Base-by-base conservation (phyloP, 2,797 vertebrate species). In the Sebastes kiyomatsui region DNA sequence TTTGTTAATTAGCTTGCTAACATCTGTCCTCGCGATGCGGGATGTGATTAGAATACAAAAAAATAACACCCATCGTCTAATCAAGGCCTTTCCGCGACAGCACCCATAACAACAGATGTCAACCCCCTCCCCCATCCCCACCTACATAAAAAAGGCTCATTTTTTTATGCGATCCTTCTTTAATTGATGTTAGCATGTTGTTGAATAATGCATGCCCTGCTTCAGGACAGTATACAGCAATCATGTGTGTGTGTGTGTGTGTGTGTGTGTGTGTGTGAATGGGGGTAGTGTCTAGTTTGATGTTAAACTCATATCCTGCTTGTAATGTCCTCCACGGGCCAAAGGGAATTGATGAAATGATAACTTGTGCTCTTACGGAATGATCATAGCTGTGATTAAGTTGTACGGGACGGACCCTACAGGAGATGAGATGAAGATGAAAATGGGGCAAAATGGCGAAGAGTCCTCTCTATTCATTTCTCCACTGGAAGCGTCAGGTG, bases 1-100 rank as follows among this genome's bases (percentile, higher is more conserved):
- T 92, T 93, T 93, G 92, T 92, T 95, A 95, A 95, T 95, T 95
- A 94, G 86, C 83, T 84, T 67, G 77, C 81, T 79, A 88, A 93
- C 94, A 96, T 95, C 93, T 95, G 93, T 95, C 90, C 90, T 88
- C 86, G 83, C 35, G n/a, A 83, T 75, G 91, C 93, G 86, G 73
- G 75, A 83, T 75, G 89, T 92, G 88, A 92, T 88, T 88, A 85
- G 82, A 89, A 80, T 72, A 81, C 76, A 86, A 65, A 87, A 87
- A n/a, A 75, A 76, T 55, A 77, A 82, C 33, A 72, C 84, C 82
- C 76, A 80, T 90, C 81, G 46, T 90, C 79, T 82, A 86, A 92
- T 93, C 88, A 70, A 87, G 82, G 82, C 75, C 86, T 72, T 75
- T 78, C 69, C 38, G 28, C 75, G 59, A 87, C 80, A 75, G 86